Base-by-base conservation (phyloP, 1,140 invertebrate genomes). In the Hestina assimilis region DNA sequence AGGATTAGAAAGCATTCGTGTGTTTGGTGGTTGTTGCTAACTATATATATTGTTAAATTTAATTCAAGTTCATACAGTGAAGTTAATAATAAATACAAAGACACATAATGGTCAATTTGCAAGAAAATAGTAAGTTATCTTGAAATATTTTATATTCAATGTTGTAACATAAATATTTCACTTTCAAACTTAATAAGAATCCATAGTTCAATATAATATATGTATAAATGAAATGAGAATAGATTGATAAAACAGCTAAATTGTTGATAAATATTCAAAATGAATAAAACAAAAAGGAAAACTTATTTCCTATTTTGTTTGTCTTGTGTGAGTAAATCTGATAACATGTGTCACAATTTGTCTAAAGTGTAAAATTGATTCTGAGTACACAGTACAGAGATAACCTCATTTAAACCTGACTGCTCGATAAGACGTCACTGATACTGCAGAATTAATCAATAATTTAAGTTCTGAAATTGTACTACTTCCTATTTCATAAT, bases 1-100 rank as follows among this genome's bases (percentile, higher is more conserved):
- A 54, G 52, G 24, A 59, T 59, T 59, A 59, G 57, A 59, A 59
- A 59, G 57, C 57, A 47, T 59, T 53, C 40, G 15, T 53, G 26
- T 43, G 12, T 46, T 21, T 21, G 28, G 54, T 57, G 24, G 9
- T 48, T 23, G 41, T 42, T 53, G 15, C 7, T 24, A 4, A 17
- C 14, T 11, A 26, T 11, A 17, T 38, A 12, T 38, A 6, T 40
- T 12, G 5, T 35, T 6, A 23, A 23, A 26, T 26, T 26, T n/a
- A n/a, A n/a, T n/a, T n/a, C n/a, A n/a, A n/a, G n/a, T n/a, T n/a
- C n/a, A n/a, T n/a, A 9, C 6, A 12, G 11, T 3, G 3, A 6
- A 9, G 11, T 33, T 33, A n/a, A 6, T 33, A 4, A 33, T 20
- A 11, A 40, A 12, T 28, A 33, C 33, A 41, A 26, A 38, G 20